Conservation (phyloP, 2,888 invertebrate genomes). For the Drosophila mercatorum region DNA sequence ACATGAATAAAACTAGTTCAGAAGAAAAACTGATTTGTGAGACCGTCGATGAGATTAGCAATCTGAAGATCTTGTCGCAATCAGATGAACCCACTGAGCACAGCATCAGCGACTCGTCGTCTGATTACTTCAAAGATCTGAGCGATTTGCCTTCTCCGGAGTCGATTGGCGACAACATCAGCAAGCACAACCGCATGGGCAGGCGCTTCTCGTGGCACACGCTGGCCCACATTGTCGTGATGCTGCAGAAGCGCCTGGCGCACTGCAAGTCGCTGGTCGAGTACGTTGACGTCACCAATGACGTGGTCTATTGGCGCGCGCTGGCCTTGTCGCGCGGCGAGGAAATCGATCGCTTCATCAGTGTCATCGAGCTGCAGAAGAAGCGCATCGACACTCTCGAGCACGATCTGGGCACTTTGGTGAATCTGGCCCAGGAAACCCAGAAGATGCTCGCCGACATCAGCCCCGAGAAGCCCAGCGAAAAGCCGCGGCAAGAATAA, state of each 20-base stretch:
- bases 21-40: neutral
- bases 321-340: conserved; percentile 42
- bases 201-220: conserved; percentile 19
- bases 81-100: neutral
- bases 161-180: neutral
- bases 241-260: conserved; percentile 24
- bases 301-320: conserved; percentile 44
- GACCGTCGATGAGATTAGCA: neutral
- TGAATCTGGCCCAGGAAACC: conserved; percentile 40
- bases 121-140: neutral
- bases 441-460: conserved; percentile 37
- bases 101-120: neutral
- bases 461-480: neutral
- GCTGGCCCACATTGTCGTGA: conserved; percentile 37
- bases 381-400: conserved; percentile 43
- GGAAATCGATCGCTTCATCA: conserved; percentile 24
- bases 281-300: conserved; percentile 23
- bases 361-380: conserved; percentile 42
- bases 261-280: conserved; percentile 1
- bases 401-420: conserved; percentile 36
- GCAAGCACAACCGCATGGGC: neutral
- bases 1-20: conserved; percentile 11
- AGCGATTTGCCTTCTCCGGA: neutral
- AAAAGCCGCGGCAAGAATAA: neutral
- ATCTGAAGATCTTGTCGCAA: neutral